These are phyloP conservation scores for honey bee (Apis mellifera) DNA, from an alignment of 1,140 invertebrate species.

Conservation along the genomic window Amel_HAv3.1 CM009935.2:6408501-6409000, in stretches of 20 bases:
- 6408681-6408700: constrained; percentile 78
- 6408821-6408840: constrained; percentile 1
- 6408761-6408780: constrained; percentile 65
- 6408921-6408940: constrained; percentile 43
- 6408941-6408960: constrained; percentile 27
- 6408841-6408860: not conserved
- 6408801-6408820: constrained; percentile 40
- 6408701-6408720: constrained; percentile 72
- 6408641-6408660: not conserved
- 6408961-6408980: no score
- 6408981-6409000: no score
- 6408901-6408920: constrained; percentile 17
- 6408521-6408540: no score
- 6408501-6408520: no score
- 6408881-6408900: not conserved
- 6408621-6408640: not conserved
- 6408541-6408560: no score
- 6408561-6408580: no score
- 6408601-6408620: no score
- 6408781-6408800: constrained; percentile 72
- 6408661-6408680: constrained; percentile 31
- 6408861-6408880: constrained; percentile 18
- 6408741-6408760: constrained; percentile 72
- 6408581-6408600: no score
- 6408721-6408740: constrained; percentile 76